Base-by-base conservation (phyloP, 2,888 invertebrate species). In the Hyposoter didymator region DNA sequence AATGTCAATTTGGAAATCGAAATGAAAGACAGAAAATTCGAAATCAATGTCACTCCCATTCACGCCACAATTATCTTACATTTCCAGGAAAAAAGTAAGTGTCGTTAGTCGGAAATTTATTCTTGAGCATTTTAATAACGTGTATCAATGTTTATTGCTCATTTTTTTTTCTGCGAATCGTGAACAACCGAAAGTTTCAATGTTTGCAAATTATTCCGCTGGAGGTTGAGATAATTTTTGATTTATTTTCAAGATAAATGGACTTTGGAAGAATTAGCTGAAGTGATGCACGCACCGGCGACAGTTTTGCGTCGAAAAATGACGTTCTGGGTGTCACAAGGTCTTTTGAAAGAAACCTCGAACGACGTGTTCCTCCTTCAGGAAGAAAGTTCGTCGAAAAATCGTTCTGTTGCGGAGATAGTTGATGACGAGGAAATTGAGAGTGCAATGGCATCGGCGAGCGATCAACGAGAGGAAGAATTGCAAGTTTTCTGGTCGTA, bases 401-500 rank as follows among this genome's bases (percentile, higher is more conserved):
- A 95, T 91, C 95, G 95, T 76, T 94, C 95, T 7, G 94, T 95
- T 78, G 96, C 97, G 88, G 95, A 97, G 87, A 94, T 95, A 28
- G 96, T 97, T 88, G 97, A 98, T 90, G 99, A 99, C 93, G 98
- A 98, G 90, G 99, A 99, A 93, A 95, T 96, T 0, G 99, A 99
- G 94, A 98, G 98, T 92, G 98, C 97, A 0, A 98, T 98, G 97
- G 98, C 98, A 1, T 98, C 98, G 28, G 97, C 98, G 0, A 98
- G 98, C 93, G 98, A 98, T 92, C 99, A 99, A 93, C 95, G 98
- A 83, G 98, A 99, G 94, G 98, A 98, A 90, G 99, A 99, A 93
- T 94, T 99, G 82, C 98, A 98, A 95, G 96, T 97, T 67, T 98
- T 99, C 94, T 99, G 99, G 99, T 98, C 98, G 0, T 99, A 99